These are phyloP conservation scores for Ommatoiulus sabulosus DNA, from an alignment of 2,888 invertebrate species.

Conservation along the genomic window DNA sequence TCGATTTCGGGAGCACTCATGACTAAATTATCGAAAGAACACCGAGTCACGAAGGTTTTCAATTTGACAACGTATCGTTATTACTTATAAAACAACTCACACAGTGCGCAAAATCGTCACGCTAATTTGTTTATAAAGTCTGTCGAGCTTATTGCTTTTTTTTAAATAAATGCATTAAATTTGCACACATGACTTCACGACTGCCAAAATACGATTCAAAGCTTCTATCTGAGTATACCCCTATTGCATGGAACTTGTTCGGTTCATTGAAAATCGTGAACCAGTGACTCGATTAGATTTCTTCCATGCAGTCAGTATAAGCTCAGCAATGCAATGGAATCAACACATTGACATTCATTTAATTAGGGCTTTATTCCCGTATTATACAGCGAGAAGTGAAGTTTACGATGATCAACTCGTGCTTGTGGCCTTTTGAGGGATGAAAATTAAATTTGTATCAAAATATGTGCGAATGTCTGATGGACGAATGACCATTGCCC, in stretches of 20 bases:
- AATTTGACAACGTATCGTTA: background rate
- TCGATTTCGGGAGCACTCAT: background rate
- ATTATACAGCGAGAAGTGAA: too few relatives aligned
- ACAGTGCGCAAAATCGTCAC: too few relatives aligned
- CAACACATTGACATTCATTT: background rate
- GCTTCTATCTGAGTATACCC: too few relatives aligned
- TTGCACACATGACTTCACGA: too few relatives aligned
- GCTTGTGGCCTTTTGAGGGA: background rate
- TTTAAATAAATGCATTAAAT: too few relatives aligned
- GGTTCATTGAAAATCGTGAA: background rate
- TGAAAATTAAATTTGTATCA: conserved; percentile 41
- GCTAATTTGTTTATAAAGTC: too few relatives aligned
- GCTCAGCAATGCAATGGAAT: background rate
- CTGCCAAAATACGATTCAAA: too few relatives aligned
- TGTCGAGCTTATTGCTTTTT: too few relatives aligned
- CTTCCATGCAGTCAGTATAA: background rate
- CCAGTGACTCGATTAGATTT: background rate
- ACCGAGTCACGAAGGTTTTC: background rate
- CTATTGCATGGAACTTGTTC: background rate
- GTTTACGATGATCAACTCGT: background rate
- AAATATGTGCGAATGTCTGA: background rate
- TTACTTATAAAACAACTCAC: background rate
- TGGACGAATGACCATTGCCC: background rate
- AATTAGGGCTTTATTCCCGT: background rate
- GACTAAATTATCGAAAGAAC: conserved; percentile 20